Evolutionary conservation across 2,797 vertebrate species (phyloP).

Genomic region (Hyperoplus immaculatus): DNA sequence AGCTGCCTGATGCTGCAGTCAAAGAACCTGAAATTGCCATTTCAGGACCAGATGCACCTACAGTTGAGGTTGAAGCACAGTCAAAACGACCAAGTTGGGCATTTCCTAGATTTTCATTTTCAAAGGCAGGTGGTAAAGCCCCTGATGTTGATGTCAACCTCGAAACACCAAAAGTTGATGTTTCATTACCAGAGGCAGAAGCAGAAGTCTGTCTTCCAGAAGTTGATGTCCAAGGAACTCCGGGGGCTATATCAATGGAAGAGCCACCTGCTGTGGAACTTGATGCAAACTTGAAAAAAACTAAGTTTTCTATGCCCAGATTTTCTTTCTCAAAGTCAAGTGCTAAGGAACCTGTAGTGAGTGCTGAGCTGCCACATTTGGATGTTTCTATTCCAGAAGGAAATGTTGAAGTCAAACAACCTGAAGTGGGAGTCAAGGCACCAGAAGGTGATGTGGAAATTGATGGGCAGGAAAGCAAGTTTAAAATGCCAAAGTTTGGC

Average conservation of each 20-base stretch:
- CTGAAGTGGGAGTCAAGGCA: neutral
- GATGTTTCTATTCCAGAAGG: slow-evolving; percentile 40
- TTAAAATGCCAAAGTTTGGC: slow-evolving; percentile 13
- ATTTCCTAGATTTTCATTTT: slow-evolving; percentile 37
- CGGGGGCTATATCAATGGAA: slow-evolving; percentile 19
- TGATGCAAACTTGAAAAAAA: slow-evolving; percentile 63
- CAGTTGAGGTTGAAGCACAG: slow-evolving; percentile 42
- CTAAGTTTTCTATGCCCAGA: slow-evolving; percentile 56
- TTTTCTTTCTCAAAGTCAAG: slow-evolving; percentile 77
- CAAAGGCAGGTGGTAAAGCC: neutral
- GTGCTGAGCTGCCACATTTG: slow-evolving; percentile 31
- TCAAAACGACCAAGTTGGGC: slow-evolving; percentile 53
- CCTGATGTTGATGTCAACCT: slow-evolving; percentile 44
- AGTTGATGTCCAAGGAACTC: slow-evolving; percentile 31
- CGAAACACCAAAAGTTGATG: slow-evolving; percentile 52
- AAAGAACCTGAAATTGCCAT: neutral
- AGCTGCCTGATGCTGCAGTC: slow-evolving; percentile 13
- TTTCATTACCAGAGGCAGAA: slow-evolving; percentile 47
- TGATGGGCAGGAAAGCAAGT: neutral
- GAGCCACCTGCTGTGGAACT: slow-evolving; percentile 34
- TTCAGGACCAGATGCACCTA: neutral
- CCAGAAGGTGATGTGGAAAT: neutral
- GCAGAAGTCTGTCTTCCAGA: slow-evolving; percentile 34
- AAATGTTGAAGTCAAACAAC: neutral
- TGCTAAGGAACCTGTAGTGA: slow-evolving; percentile 44